Evolutionary conservation across 2,888 invertebrate genomes (phyloP).

Genomic region (Eudemis profundana): DNA sequence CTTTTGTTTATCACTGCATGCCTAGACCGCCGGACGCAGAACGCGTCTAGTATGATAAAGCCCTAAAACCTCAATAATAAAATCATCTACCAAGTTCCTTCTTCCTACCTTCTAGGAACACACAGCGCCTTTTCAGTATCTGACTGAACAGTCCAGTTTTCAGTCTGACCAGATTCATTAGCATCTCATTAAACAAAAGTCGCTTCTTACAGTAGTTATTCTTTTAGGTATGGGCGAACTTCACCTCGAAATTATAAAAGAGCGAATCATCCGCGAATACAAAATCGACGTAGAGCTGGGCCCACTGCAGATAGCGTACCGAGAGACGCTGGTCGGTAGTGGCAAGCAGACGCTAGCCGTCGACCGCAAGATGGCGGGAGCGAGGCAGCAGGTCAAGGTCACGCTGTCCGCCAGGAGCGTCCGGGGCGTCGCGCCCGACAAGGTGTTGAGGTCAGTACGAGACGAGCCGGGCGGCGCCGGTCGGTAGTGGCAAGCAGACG

Average conservation of each 20-base stretch:
- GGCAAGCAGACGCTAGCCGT: conserved; percentile 78
- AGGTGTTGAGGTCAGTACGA: conserved; percentile 75
- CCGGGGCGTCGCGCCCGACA: conserved; percentile 70
- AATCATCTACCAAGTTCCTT: no score
- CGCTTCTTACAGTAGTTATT: no score
- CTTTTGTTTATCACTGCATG: no score
- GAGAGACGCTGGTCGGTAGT: conserved; percentile 87
- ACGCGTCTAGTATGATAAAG: no score
- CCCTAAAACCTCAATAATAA: no score
- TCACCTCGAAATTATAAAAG: conserved; percentile 97
- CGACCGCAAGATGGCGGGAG: conserved; percentile 87
- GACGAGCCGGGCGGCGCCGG: conserved; percentile 73
- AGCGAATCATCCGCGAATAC: conserved; percentile 94
- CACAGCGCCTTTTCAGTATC: no score
- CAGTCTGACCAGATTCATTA: no score
- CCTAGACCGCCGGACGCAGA: no score
- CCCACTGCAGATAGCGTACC: conserved; percentile 95
- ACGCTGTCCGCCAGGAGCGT: conserved; percentile 86
- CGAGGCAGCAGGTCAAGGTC: conserved; percentile 86
- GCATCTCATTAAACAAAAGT: no score
- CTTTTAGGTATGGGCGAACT: conserved; percentile 97
- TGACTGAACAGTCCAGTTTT: no score
- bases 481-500: conserved; percentile 70
- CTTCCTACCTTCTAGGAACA: no score
- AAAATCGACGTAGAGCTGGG: conserved; percentile 96